Evolutionary conservation across 2,888 invertebrate genomes (phyloP).

Genomic region (Copidosoma aretas): DNA sequence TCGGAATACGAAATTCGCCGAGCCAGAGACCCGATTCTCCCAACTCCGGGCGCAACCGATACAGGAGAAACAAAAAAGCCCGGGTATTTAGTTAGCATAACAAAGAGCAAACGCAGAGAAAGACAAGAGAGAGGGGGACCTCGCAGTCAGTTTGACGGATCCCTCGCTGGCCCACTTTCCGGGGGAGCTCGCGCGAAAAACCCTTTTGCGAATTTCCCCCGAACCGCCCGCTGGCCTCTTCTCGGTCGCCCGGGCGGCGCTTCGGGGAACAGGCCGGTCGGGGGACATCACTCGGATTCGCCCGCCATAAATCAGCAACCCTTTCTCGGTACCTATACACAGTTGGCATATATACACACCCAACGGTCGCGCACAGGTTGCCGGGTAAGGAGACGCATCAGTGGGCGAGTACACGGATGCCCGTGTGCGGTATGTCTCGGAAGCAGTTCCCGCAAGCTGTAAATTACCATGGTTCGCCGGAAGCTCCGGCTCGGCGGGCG

Average conservation of each 20-base stretch:
- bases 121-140: neutral
- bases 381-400: no score
- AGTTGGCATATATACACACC: no score
- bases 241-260: no score
- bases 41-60: neutral
- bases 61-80: neutral
- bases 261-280: neutral
- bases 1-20: neutral
- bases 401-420: no score
- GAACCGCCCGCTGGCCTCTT: no score
- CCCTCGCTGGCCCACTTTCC: slow-evolving; percentile 27
- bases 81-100: neutral
- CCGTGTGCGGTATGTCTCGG: neutral
- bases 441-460: slow-evolving; percentile 48
- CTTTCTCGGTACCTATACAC: slow-evolving; percentile 20
- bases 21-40: neutral
- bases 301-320: slow-evolving; percentile 56
- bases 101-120: neutral
- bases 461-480: slow-evolving; percentile 51
- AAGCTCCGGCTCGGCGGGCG: slow-evolving; percentile 16
- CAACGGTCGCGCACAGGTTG: no score
- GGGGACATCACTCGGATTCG: slow-evolving; percentile 55
- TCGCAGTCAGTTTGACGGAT: neutral
- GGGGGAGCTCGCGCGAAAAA: neutral
- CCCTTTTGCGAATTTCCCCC: neutral